A percentile compares a stretch with the other conserved stretches of the same genome.
These are phyloP conservation scores for Scaptodrosophila latifasciaeformis DNA, from an alignment of 2,888 invertebrate species.

Conservation along the genomic window DNA sequence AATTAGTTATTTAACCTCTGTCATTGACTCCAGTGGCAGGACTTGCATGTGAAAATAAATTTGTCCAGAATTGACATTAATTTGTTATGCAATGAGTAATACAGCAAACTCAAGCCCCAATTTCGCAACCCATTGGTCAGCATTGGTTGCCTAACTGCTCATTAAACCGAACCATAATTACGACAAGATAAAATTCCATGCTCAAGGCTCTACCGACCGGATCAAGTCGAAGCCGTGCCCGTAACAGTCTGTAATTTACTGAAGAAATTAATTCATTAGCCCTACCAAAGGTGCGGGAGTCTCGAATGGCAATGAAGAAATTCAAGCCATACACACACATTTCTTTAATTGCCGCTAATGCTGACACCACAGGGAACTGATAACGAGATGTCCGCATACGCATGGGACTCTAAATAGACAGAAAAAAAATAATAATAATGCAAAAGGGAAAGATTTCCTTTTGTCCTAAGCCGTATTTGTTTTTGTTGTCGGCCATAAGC, in stretches of 20 bases:
- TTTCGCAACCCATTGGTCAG: background rate
- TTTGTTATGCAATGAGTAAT: background rate
- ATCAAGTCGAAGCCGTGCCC: background rate
- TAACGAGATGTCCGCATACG: no score
- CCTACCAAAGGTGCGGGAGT: background rate
- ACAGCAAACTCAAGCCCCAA: background rate
- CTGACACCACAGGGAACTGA: no score
- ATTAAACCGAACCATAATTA: background rate
- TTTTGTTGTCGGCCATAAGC: no score
- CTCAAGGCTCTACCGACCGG: background rate
- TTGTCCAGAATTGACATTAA: background rate
- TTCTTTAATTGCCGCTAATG: background rate
- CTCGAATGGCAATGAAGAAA: background rate
- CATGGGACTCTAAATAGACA: no score
- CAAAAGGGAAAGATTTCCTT: no score
- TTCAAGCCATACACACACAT: background rate
- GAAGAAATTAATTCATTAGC: slow-evolving; percentile 1
- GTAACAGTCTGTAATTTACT: background rate
- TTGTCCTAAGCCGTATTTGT: no score
- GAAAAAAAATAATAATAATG: no score
- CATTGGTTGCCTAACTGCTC: background rate
- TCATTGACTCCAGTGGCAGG: no score
- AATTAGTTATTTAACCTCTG: no score
- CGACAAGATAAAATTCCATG: background rate
- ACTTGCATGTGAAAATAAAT: no score